These are phyloP conservation scores for Scatophagus argus DNA, from an alignment of 2,113 vertebrate species.

Conservation along the genomic window DNA sequence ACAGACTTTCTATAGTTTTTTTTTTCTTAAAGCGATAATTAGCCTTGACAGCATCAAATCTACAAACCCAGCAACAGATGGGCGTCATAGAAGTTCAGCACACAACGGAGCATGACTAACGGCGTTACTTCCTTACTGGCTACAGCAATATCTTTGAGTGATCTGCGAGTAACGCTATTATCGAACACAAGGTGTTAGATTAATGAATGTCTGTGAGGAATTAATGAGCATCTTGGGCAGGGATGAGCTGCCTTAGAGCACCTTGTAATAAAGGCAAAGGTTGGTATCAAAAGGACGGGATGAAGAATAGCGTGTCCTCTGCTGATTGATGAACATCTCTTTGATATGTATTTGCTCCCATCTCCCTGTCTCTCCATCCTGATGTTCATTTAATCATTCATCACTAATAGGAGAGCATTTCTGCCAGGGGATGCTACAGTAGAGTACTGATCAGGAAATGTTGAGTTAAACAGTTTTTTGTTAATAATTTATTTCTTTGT, in stretches of 20 bases:
- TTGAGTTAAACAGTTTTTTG: background rate
- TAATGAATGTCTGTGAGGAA: constrained; percentile 54
- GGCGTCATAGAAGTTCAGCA: constrained; percentile 8
- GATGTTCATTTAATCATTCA: constrained; percentile 26
- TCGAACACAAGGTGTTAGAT: constrained; percentile 19
- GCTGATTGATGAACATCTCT: constrained; percentile 59
- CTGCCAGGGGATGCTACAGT: too few relatives aligned
- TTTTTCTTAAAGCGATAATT: background rate
- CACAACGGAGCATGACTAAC: constrained; percentile 23
- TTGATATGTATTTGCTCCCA: constrained; percentile 57
- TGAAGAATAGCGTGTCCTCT: constrained; percentile 30
- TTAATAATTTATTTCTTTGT: constrained; percentile 2
- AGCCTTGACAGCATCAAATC: constrained; percentile 22
- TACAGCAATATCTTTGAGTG: constrained; percentile 29
- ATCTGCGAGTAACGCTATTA: constrained; percentile 45
- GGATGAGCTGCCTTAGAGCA: constrained; percentile 45
- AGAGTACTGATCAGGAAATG: constrained; percentile 9
- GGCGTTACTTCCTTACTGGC: constrained; percentile 27
- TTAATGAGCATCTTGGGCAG: constrained; percentile 55
- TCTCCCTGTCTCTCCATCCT: constrained; percentile 26
- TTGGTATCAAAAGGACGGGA: constrained; percentile 59
- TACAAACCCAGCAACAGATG: background rate
- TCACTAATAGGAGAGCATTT: background rate
- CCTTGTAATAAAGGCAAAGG: constrained; percentile 61
- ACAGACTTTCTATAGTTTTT: background rate